Evolutionary conservation across 2,888 invertebrate species (phyloP).

Genomic region (Ditylenchus weischeri): DNA sequence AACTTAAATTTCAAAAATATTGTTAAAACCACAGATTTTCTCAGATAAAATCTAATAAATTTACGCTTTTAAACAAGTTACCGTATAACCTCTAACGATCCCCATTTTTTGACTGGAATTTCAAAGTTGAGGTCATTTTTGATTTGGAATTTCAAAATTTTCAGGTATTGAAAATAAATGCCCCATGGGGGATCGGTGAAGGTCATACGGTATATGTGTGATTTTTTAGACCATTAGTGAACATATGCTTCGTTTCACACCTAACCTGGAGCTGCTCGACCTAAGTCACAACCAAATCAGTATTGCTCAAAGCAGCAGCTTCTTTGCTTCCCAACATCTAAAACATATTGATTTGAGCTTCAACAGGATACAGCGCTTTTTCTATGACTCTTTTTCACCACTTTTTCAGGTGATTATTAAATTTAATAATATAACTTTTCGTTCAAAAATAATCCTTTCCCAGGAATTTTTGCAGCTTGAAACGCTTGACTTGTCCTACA

Average conservation of each 20-base stretch:
- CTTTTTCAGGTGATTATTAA: constrained; percentile 32
- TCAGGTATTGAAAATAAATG: no score
- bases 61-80: no score
- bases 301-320: constrained; percentile 38
- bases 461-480: constrained; percentile 25
- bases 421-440: neutral
- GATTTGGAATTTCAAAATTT: no score
- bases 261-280: constrained; percentile 38
- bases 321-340: constrained; percentile 37
- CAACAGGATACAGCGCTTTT: constrained; percentile 38
- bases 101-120: no score
- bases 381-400: constrained; percentile 42
- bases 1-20: no score
- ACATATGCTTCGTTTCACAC: constrained; percentile 41
- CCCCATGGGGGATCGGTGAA: no score
- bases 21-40: no score
- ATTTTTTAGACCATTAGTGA: constrained; percentile 36
- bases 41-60: no score
- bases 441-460: constrained; percentile 2
- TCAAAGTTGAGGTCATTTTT: no score
- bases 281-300: constrained; percentile 34
- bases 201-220: neutral
- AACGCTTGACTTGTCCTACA: constrained; percentile 34
- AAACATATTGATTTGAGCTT: constrained; percentile 28
- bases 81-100: no score